These are phyloP conservation scores for Patiria pectinifera DNA, from an alignment of 53 echinoderm and acorn worm genomes.

Conservation along the genomic window DNA sequence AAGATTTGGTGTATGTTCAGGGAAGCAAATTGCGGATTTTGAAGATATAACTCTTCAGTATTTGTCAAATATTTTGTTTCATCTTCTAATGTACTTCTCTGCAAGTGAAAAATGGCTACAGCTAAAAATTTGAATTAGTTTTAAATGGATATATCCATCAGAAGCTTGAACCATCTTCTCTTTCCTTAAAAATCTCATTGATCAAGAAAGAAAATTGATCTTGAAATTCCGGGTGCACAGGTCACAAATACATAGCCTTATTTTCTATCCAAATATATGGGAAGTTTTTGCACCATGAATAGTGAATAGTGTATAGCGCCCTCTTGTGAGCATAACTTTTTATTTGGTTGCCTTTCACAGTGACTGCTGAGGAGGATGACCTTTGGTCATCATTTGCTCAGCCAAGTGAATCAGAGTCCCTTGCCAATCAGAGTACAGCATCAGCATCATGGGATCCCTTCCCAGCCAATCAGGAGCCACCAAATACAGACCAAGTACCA, in stretches of 20 bases:
- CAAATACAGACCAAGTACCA: neutral
- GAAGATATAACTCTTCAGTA: no score
- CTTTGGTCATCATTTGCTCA: constrained; percentile 81
- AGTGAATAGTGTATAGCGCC: neutral
- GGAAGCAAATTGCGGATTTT: no score
- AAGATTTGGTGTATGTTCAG: no score
- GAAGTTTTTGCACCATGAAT: neutral
- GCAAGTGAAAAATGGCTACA: no score
- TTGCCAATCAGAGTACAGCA: constrained; percentile 15
- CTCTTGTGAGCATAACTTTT: constrained; percentile 30
- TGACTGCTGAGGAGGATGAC: constrained; percentile 93
- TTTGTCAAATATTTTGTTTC: no score
- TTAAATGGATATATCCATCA: no score
- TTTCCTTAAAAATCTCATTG: no score
- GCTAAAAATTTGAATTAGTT: no score
- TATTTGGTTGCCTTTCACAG: constrained; percentile 53
- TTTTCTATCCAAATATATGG: neutral
- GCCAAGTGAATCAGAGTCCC: neutral
- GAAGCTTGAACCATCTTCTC: no score
- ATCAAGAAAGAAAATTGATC: no score
- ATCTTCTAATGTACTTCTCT: no score
- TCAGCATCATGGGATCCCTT: constrained; percentile 47
- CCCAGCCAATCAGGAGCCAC: constrained; percentile 20
- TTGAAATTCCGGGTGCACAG: no score
- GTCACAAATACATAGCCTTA: neutral